Evolutionary conservation across 2,797 vertebrate genomes (phyloP), one percentile per base, ranked within the genome.

Genomic region (Lagothrix lagotricha): DNA sequence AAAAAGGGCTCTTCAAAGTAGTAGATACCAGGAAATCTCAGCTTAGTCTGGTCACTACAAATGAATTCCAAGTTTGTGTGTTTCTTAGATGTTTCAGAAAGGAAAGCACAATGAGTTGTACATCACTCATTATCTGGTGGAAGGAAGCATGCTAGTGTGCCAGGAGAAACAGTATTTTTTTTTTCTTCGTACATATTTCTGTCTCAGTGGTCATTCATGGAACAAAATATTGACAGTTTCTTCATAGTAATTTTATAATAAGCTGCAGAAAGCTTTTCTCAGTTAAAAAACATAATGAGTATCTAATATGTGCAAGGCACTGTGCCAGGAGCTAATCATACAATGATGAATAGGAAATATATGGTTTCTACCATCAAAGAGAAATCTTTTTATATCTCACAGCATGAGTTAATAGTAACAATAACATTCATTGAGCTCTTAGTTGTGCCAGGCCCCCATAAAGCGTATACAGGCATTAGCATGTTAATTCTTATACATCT

Each of bases 1-100:
- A 70, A 77, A 72, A 89, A 33, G 36, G 93, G 4, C n/a, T 44
- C 26, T 70, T 80, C n/a, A 75, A 61, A 94, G 58, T 88, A 92
- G 48, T 57, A 89, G 46, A 33, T 84, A 48, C 33, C 28, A 36
- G 70, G 90, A 96, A 93, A 96, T 95, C 12, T 90, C 77, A n/a
- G 19, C 58, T 89, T 92, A 83, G 61, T 86, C 22, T 87, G 1
- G 24, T 89, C 87, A 76, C 22, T 85, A 64, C 79, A 70, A 1
- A 70, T 22, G 24, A 79, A 36, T 61, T 14, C 72, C 70, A 48
- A 15, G 67, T 93, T 50, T 93, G 41, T 46, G n/a, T 33, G 20
- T 88, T 88, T 80, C 58, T 67, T 64, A 15, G 83, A 85, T 33
- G 12, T 93, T 94, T 83, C 54, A 79, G 61, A 88, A 77, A 64